Percentiles rank a stretch among this genome's conserved stretches.
These are phyloP conservation scores for Phalacrocorax brasilianus DNA, from an alignment of 2,113 vertebrate species.

Conservation along the genomic window DNA sequence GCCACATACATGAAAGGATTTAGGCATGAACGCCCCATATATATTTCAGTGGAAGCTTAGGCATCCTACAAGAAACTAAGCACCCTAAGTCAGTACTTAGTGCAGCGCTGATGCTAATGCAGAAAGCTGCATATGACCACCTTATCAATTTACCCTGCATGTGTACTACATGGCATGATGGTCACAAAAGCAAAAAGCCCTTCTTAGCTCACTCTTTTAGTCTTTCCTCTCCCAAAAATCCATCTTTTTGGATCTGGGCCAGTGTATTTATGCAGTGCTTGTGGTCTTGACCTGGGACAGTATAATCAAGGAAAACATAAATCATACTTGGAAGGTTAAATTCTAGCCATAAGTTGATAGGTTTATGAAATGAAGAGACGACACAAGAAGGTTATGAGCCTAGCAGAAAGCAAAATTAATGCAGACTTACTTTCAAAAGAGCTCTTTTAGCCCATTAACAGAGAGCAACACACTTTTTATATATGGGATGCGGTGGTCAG, in stretches of 20 bases:
- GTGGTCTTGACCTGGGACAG: not conserved
- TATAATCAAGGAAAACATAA: not conserved
- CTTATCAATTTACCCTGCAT: not conserved
- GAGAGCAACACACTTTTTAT: not conserved
- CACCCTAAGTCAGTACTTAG: not conserved
- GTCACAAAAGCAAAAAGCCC: not conserved
- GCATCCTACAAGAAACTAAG: not conserved
- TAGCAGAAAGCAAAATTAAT: not conserved
- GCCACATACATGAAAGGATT: not conserved
- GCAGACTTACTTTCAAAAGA: not conserved
- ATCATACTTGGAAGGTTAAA: not conserved
- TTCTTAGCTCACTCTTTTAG: not conserved
- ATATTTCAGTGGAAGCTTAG: not conserved
- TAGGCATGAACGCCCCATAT: not conserved
- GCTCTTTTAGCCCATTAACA: not conserved
- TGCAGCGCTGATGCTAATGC: not conserved
- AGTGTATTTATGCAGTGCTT: not conserved
- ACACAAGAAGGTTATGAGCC: not conserved
- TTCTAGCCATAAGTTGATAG: accelerated
- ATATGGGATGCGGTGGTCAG: not conserved
- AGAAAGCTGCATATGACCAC: not conserved
- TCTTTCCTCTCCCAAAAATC: not conserved
- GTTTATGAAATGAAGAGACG: not conserved
- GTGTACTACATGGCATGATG: not conserved
- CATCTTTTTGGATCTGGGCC: not conserved